Base-by-base conservation (phyloP, 2,888 invertebrate genomes). In the Melanostoma scalare region DNA sequence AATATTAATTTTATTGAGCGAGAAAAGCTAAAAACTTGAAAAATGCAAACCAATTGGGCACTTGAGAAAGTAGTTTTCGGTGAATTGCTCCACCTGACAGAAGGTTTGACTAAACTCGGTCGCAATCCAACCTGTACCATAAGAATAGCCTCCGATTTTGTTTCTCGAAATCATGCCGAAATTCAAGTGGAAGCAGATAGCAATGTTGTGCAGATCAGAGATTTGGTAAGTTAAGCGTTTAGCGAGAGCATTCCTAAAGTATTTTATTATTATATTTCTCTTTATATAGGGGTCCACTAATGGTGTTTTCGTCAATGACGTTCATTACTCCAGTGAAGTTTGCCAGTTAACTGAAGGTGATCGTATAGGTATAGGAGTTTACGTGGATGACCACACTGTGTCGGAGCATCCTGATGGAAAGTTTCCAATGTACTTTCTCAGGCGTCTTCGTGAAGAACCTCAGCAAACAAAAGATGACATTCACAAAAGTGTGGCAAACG, bases 121-220 rank as follows among this genome's bases (percentile, higher is more conserved):
- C 86, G 90, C 0, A 87, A 88, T 58, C 58, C 86, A 2, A 10
- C 3, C 3, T 86, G 78, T 10, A 56, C 55, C 0, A 86, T 89
- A 0, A 36, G 35, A 5, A 31, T 84, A 42, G 6, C 40, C 0
- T 88, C 88, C 31, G 69, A 85, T 0, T 90, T 72, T 71, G 81
- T 89, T 0, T 91, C 91, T 0, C 85, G 90, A 1, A 73, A 85
- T 9, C 91, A 91, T 84, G 89, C 88, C 0, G 86, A 88, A 9
- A 78, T 91, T 6, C 67, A 68, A 6, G 87, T 90, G 0, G 60
- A 55, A 3, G 68, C 75, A 0, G 76, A 86, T 3, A 77, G 86
- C 8, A 50, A 48, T 10, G 72, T n/a, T 3, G 87, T 90, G 0
- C 31, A 71, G 3, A 74, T 90, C 0, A 60, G 74, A 4, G 87